Base-by-base conservation (phyloP, 2,888 invertebrate species). In the Syrista parreyssii region DNA sequence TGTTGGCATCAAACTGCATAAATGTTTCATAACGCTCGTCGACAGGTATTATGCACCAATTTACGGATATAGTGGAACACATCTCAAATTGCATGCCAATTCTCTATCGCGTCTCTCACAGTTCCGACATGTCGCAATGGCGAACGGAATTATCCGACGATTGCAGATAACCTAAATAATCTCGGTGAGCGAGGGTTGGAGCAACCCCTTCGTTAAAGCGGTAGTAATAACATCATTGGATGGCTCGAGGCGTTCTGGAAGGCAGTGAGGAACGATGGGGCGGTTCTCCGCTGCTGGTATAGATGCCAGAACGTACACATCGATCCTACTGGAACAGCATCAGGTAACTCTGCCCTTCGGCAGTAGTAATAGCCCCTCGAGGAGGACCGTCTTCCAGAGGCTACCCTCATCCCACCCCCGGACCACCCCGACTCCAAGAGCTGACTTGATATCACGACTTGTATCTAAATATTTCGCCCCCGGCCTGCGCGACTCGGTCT, bases 401-500 rank as follows among this genome's bases (percentile, higher is more conserved):
- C 4, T 30, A 32, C 69, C 30, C 69, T 31, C 69, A 12, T 1
- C 12, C 11, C 30, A 0, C 11, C 15, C n/a, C 23, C 69, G 30
- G 0, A 23, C 4, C 30, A 69, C 11, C 69, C 12, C n/a, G 69
- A 4, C 32, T 15, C 69, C 12, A 32, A 69, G 32, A 30, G 31
- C 69, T 75, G 74, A 68, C 75, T 40, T 74, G 75, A 76, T 79
- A 80, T 76, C 78, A 68, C 75, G 77, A 81, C 83, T 75, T 78
- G 84, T 86, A 87, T 87, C 87, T 87, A 86, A 88, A 86, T 86
- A 87, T 86, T 83, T 83, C 80, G 85, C 85, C 87, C 80, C 79
- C 78, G 81, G 87, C 75, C 11, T 30, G 31, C 30, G 69, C 69
- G 69, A 30, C 35, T 30, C 15, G 73, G 76, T 12, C 68, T n/a